Percentiles rank a stretch among this genome's conserved stretches.
phyloP scores from a whole-genome alignment of 1,140 invertebrate genomes.

The Belonocnema kinseyi region DNA sequence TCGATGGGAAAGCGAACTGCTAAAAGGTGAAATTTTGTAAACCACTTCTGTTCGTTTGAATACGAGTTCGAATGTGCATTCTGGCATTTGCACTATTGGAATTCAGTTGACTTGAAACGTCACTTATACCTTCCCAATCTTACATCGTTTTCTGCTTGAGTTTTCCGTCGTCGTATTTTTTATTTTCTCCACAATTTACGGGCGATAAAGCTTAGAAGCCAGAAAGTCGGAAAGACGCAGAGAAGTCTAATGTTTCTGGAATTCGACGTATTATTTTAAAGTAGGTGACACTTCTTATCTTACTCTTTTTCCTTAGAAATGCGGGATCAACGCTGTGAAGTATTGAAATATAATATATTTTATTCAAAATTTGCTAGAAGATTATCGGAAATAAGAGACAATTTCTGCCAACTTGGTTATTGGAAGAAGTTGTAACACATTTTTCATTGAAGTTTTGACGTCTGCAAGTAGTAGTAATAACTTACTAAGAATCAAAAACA shows the following conservation, averaged over 20 bases:
- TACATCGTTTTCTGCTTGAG: slow-evolving; percentile 1
- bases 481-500: not conserved
- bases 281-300: too few species aligned
- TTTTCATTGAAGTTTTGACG: too few species aligned
- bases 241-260: not conserved
- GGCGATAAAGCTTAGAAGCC: slow-evolving; percentile 9
- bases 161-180: slow-evolving; percentile 5
- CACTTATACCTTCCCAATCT: not conserved
- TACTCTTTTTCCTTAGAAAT: not conserved
- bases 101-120: slow-evolving; percentile 8
- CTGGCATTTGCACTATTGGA: not conserved
- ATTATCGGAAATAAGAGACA: too few species aligned
- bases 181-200: slow-evolving; percentile 3
- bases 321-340: not conserved
- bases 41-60: not conserved
- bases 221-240: not conserved
- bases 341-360: not conserved
- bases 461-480: too few species aligned
- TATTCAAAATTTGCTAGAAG: too few species aligned
- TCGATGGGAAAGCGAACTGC: not conserved
- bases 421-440: too few species aligned
- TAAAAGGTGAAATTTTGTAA: not conserved
- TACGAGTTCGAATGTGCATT: not conserved
- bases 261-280: not conserved
- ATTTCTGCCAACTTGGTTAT: too few species aligned